Base-by-base conservation (phyloP, 2,888 invertebrate genomes). In the Tenthredo scrophulariae region DNA sequence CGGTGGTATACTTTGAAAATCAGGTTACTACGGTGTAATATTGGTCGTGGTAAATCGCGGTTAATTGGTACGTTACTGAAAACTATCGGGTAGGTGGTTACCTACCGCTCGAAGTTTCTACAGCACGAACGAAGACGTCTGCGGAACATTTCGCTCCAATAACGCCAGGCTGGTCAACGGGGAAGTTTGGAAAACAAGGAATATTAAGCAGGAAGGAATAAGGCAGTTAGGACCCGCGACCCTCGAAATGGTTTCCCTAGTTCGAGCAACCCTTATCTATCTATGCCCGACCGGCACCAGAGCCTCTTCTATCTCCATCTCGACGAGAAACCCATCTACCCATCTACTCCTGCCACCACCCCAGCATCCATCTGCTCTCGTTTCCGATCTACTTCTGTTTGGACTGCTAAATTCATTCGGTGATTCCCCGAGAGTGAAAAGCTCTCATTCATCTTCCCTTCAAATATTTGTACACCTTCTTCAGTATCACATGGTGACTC, bases 321-420 rank as follows among this genome's bases (percentile, higher is more conserved):
- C 67, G 82, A 50, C 37, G 83, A 50, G 70, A 82, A 50, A 77
- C 83, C 85, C 54, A 46, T 46, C 62, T 26, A 33, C 50, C 72
- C 29, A 33, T 22, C 29, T 26, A 58, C 46, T 5, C 26, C 83
- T 5, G 10, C 29, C 50, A 37, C 46, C 50, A 29, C 50, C 18
- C 54, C 15, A 7, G 22, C 37, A 74, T 62, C 75, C 37, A 40
- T 40, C 58, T 54, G 37, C 67, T 62, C 84, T 58, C 62, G 37
- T 84, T 77, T 70, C 54, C 54, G 67, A 72, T 50, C 72, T 80
- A 65, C 85, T 67, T 70, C 67, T 26, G 82, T 85, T 85, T 83
- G 83, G 70, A 83, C 82, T 85, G 80, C 87, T 87, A 87, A 89
- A 89, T 89, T 89, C 87, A 88, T 89, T 88, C 50, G 77, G 50